Conservation (phyloP, 2,888 invertebrate genomes). For the Amblyjoppa fuscipennis region DNA sequence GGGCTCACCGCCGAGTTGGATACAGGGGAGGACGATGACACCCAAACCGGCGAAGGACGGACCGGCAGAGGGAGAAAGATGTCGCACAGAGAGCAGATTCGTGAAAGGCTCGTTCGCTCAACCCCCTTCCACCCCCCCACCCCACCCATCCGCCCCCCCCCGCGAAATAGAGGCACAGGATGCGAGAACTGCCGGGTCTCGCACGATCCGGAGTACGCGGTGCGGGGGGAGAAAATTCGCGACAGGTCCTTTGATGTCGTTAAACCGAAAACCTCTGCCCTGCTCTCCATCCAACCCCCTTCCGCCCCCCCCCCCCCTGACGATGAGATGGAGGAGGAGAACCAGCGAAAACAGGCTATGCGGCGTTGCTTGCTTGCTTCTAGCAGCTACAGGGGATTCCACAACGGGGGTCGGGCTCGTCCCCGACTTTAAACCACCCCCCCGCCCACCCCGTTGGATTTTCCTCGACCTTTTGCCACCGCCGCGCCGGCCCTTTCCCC, state of each 20-base stretch:
- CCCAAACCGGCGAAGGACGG: background rate
- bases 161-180: slow-evolving; percentile 53
- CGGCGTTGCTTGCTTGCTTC: background rate
- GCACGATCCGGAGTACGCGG: slow-evolving; percentile 59
- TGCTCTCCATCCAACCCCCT: slow-evolving; percentile 6
- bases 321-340: slow-evolving; percentile 36
- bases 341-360: slow-evolving; percentile 35
- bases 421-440: background rate
- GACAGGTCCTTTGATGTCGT: slow-evolving; percentile 79
- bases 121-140: background rate
- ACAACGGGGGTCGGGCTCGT: slow-evolving; percentile 22
- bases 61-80: background rate
- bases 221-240: slow-evolving; percentile 73
- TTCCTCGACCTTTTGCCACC: background rate
- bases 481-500: background rate
- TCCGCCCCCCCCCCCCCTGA: background rate
- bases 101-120: slow-evolving; percentile 27
- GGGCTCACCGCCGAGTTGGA: background rate
- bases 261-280: slow-evolving; percentile 76
- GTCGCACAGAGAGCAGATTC: slow-evolving; percentile 40
- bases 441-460: too few species aligned
- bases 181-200: slow-evolving; percentile 53
- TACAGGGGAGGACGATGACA: background rate
- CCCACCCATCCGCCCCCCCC: background rate
- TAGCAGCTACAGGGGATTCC: slow-evolving; percentile 29